Base-by-base conservation (phyloP, 1,140 invertebrate species). In the Samia ricini region DNA sequence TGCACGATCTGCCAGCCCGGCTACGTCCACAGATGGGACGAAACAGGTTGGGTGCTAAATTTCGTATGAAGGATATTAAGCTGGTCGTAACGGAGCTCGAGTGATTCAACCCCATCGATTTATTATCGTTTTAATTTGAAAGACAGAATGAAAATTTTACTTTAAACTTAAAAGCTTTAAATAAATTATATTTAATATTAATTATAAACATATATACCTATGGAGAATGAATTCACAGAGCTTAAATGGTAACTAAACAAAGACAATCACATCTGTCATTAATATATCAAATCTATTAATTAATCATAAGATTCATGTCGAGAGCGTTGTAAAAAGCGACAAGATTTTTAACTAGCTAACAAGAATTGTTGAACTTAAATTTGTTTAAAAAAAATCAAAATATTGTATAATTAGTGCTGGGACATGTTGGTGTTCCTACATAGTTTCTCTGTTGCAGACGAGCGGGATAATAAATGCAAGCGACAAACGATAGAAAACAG, bases 1-100 rank as follows among this genome's bases (percentile, higher is more conserved):
- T 74, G 81, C 73, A 80, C 79, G 81, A 77, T 42, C 33, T 42
- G 33, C 77, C 71, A 49, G 70, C n/a, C n/a, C n/a, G n/a, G n/a
- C n/a, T n/a, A n/a, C 75, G 75, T 74, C 74, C 77, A 77, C 75
- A 70, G 70, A 80, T 64, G 63, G 61, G 20, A 42, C 55, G 36
- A 72, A 76, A 69, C 78, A 72, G 74, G 71, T 79, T 77, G n/a
- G 56, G 22, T 36, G 56, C 26, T 56, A 56, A 56, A 33, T 6
- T 18, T 21, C 52, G 7, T 2, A 26, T 56, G 55, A 56, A 18
- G 5, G 56, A 42, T 57, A 33, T 42, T 15, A 57, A 57, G 36
- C 56, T 20, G 56, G 56, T 57, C 56, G 33, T 57, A 57, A 57
- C 56, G 56, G 56, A 18, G 22, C 29, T 21, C 26, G 15, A 26